Conservation (phyloP, 92 coral and sea anemone species). For the Heteractis magnifica region DNA sequence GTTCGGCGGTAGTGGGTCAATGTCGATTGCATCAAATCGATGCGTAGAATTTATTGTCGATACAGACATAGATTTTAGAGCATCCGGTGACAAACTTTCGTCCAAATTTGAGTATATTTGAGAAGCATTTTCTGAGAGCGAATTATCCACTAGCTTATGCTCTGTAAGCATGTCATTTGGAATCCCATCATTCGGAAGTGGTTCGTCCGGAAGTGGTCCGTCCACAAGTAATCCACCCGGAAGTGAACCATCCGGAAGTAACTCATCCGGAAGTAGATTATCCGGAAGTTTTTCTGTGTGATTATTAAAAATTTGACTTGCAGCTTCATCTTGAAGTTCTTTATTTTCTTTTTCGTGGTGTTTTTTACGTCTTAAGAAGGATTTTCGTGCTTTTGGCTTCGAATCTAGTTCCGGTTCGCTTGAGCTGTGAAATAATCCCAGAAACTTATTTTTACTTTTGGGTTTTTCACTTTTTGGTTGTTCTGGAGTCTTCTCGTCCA, state of each 20-base stretch:
- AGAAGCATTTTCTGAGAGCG: constrained; percentile 7
- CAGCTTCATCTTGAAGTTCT: constrained; percentile 6
- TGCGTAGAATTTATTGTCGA: neutral
- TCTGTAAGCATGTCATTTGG: neutral
- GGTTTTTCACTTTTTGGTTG: constrained; percentile 18
- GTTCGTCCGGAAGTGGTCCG: neutral
- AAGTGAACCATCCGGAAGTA: constrained; percentile 23
- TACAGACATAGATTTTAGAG: neutral
- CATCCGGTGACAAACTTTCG: neutral
- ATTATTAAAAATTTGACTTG: constrained; percentile 10
- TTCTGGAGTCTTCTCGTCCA: constrained; percentile 32
- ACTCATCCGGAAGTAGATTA: constrained; percentile 20
- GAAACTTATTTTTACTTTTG: constrained; percentile 36
- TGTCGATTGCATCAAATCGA: neutral
- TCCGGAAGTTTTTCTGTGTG: constrained; percentile 11
- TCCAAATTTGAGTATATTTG: neutral
- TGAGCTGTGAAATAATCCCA: constrained; percentile 76
- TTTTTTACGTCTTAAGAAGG: constrained; percentile 49
- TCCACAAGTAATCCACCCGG: constrained; percentile 2
- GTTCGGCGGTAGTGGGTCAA: constrained; percentile 28
- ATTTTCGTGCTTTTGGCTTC: constrained; percentile 44
- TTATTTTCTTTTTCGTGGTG: neutral
- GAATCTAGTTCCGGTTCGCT: constrained; percentile 80
- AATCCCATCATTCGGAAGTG: neutral
- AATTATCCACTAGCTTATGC: constrained; percentile 10